Percentiles rank a stretch among this genome's conserved stretches.
phyloP scores from a whole-genome alignment of 1,140 invertebrate genomes.

The Megalonaias nervosa region DNA sequence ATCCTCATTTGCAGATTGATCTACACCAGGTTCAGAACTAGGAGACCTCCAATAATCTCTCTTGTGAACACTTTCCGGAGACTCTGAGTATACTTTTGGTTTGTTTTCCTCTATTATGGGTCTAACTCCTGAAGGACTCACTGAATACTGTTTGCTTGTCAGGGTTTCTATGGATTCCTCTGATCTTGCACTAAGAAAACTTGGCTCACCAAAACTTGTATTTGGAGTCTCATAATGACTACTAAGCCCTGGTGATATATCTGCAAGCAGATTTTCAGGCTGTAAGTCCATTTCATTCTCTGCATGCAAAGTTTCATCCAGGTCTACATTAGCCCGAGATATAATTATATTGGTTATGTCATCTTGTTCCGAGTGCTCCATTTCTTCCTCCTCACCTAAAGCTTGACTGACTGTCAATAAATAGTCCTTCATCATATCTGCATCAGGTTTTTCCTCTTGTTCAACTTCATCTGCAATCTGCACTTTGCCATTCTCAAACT shows the following conservation, averaged over 20 bases:
- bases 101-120: too few species aligned
- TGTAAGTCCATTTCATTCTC: conserved; percentile 17
- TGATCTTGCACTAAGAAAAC: too few species aligned
- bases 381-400: conserved; percentile 51
- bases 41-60: too few species aligned
- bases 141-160: too few species aligned
- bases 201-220: conserved; percentile 43
- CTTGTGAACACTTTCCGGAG: too few species aligned
- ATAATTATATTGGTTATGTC: conserved; percentile 13
- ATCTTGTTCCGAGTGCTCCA: conserved; percentile 20
- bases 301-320: conserved; percentile 45
- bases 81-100: too few species aligned
- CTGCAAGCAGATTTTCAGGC: conserved; percentile 12
- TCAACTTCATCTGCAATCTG: conserved; percentile 33
- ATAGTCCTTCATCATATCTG: conserved; percentile 59
- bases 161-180: too few species aligned
- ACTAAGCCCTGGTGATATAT: conserved; percentile 35
- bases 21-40: too few species aligned
- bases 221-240: conserved; percentile 58
- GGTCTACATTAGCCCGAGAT: conserved; percentile 22
- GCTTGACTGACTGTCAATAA: conserved; percentile 53
- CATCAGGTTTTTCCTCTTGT: conserved; percentile 55
- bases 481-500: conserved; percentile 48
- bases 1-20: too few species aligned
- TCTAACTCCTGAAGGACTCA: too few species aligned